A percentile compares a stretch with the other conserved stretches of the same genome.
Evolutionary conservation across 2,113 vertebrate genomes (phyloP).

Genomic region (Pelusios castaneus): DNA sequence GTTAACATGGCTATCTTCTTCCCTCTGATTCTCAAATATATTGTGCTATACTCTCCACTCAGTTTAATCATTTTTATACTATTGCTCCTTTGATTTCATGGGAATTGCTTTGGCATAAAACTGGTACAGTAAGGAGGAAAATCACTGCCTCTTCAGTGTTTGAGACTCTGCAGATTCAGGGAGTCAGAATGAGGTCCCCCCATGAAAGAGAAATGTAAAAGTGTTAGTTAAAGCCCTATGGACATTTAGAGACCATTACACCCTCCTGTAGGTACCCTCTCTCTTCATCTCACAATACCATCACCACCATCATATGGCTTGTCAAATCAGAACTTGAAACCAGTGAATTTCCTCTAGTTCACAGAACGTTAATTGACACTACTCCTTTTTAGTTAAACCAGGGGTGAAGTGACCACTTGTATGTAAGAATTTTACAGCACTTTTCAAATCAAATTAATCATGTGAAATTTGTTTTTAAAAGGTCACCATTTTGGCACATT

Average conservation of each 20-base stretch:
- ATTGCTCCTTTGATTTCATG: not conserved
- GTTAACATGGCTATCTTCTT: not conserved
- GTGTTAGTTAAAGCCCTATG: not conserved
- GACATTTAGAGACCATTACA: not conserved
- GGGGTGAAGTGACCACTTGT: not conserved
- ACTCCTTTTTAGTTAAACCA: not conserved
- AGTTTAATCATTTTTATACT: not conserved
- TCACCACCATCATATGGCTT: not conserved
- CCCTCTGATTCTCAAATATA: not conserved
- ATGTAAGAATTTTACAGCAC: not conserved
- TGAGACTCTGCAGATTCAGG: not conserved
- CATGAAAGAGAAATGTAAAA: not conserved
- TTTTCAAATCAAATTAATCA: not conserved
- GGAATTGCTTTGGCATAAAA: not conserved
- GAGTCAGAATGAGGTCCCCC: not conserved
- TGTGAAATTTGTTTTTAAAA: not conserved
- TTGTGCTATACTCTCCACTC: not conserved
- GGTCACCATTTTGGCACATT: not conserved
- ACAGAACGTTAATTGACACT: not conserved
- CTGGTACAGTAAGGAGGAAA: not conserved
- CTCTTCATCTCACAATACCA: not conserved
- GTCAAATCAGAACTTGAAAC: not conserved
- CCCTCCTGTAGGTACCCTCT: not conserved
- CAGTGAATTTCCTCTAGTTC: not conserved
- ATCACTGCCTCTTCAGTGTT: not conserved